Conservation (phyloP, 2,113 vertebrate genomes). For the Chaetodon trifascialis region DNA sequence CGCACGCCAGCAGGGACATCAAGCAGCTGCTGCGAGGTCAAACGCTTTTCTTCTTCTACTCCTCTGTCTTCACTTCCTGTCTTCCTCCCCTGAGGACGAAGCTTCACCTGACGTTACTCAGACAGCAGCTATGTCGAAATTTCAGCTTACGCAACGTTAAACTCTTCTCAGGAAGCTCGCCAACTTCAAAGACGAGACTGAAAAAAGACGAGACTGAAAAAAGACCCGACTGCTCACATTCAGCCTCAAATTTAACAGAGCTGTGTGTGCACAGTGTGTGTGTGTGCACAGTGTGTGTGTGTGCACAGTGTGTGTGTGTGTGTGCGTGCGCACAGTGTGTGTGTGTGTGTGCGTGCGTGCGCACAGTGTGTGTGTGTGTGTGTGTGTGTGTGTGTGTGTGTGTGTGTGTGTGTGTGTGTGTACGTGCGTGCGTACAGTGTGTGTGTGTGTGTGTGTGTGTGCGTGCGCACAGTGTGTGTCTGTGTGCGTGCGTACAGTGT, state of each 20-base stretch:
- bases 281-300: too few relatives aligned
- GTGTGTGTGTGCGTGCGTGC: too few relatives aligned
- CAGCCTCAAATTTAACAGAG: slow-evolving; percentile 18
- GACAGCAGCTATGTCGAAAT: slow-evolving; percentile 47
- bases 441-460: slow-evolving; percentile 10
- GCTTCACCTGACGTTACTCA: slow-evolving; percentile 19
- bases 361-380: too few relatives aligned
- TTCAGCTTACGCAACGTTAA: slow-evolving; percentile 45
- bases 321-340: too few relatives aligned
- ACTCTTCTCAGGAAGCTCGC: slow-evolving; percentile 36
- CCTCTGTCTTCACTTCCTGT: background rate
- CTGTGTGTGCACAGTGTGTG: slow-evolving; percentile 7
- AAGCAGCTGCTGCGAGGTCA: slow-evolving; percentile 95
- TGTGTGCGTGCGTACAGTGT: slow-evolving; percentile 8
- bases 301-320: too few relatives aligned
- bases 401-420: slow-evolving; percentile 11
- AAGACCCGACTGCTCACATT: background rate
- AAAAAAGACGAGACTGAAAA: background rate
- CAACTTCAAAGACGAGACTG: slow-evolving; percentile 37
- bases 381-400: too few relatives aligned
- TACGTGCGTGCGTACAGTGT: background rate
- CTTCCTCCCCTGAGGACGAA: background rate
- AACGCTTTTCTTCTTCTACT: background rate
- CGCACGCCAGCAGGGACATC: slow-evolving; percentile 96
- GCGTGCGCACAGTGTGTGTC: background rate